These are phyloP conservation scores for Apodemia zela DNA, from an alignment of 2,888 invertebrate genomes.

Conservation along the genomic window DNA sequence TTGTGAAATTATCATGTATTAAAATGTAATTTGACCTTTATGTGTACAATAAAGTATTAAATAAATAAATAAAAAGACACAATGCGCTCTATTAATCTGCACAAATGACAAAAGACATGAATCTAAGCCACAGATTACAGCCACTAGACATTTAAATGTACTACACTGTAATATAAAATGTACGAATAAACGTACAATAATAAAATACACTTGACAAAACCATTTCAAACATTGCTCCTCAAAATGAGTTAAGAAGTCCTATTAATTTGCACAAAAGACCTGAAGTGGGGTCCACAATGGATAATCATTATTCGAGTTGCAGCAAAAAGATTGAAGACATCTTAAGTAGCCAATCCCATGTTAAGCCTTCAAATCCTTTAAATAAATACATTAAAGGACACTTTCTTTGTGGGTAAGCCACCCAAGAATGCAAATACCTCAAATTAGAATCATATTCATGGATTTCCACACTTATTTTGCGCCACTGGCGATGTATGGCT, in stretches of 20 bases:
- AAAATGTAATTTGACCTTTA: too few relatives aligned
- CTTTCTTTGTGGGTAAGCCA: slow-evolving; percentile 45
- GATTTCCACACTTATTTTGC: slow-evolving; percentile 41
- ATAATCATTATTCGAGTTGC: background rate
- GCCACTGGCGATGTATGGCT: slow-evolving; percentile 36
- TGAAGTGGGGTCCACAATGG: slow-evolving; percentile 4
- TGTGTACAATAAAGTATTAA: too few relatives aligned
- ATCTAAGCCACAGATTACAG: too few relatives aligned
- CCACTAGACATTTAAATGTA: too few relatives aligned
- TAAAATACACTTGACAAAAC: background rate
- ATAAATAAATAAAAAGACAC: too few relatives aligned
- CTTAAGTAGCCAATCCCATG: slow-evolving; percentile 12
- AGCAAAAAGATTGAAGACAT: slow-evolving; percentile 13
- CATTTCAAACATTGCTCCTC: background rate
- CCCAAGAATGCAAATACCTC: slow-evolving; percentile 44
- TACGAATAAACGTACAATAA: background rate
- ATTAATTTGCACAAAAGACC: slow-evolving; percentile 10
- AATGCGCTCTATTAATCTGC: too few relatives aligned
- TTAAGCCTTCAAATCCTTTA: slow-evolving; percentile 69
- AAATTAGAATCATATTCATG: slow-evolving; percentile 35
- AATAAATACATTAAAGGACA: slow-evolving; percentile 61
- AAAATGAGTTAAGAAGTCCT: background rate
- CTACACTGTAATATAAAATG: background rate
- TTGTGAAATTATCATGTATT: too few relatives aligned
- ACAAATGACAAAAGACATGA: too few relatives aligned